phyloP scores from a whole-genome alignment of 2,797 vertebrate species.

The Onychomys arenicola region DNA sequence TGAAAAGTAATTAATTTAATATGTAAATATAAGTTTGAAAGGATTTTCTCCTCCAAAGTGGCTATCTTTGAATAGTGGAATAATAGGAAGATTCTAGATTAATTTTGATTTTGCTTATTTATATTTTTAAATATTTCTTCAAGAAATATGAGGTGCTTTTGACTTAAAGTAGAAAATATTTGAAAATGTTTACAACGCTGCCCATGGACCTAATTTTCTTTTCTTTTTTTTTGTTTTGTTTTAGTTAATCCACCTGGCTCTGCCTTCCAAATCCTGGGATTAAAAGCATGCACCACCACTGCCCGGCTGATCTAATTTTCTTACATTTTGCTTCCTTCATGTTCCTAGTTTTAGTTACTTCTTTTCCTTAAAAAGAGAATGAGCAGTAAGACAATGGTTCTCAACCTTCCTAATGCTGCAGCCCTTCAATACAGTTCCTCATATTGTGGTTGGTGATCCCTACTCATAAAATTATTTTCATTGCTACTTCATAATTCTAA shows the following conservation, averaged over 20 bases:
- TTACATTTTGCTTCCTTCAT: slow-evolving; percentile 24
- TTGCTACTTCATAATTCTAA: not conserved
- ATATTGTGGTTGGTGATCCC: not conserved
- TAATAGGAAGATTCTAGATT: not conserved
- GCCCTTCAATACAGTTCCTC: not conserved
- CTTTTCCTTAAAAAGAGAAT: slow-evolving; percentile 43
- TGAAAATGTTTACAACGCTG: not conserved
- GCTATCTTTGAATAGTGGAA: not conserved
- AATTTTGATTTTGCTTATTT: not conserved
- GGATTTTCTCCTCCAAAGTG: not conserved
- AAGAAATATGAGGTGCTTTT: not conserved
- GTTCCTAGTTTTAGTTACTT: not conserved
- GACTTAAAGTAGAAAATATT: not conserved
- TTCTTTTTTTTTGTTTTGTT: too few relatives aligned
- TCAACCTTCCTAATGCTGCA: not conserved
- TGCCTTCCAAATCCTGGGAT: too few relatives aligned
- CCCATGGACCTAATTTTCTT: slow-evolving; percentile 6
- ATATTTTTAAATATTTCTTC: slow-evolving; percentile 27
- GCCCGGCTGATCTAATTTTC: not conserved
- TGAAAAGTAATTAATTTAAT: not conserved
- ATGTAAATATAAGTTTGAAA: not conserved
- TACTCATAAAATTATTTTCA: not conserved
- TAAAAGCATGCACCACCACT: too few relatives aligned
- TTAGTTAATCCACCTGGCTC: too few relatives aligned
- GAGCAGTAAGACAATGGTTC: not conserved